Evolutionary conservation across 1,140 invertebrate species (phyloP), one percentile per base, ranked within the genome.

Genomic region (Drosophila littoralis): DNA sequence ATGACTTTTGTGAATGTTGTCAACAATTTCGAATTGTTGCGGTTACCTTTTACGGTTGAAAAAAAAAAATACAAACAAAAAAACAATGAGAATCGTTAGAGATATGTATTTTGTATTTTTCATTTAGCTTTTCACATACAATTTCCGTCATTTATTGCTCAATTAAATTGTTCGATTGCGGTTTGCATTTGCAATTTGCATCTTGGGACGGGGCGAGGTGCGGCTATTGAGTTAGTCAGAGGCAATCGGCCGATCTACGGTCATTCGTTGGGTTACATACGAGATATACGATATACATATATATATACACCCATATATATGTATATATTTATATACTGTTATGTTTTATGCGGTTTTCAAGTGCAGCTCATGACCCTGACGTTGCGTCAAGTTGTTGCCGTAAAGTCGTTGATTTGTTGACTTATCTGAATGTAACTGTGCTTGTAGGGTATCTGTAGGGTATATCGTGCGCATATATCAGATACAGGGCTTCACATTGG

Each of bases 61-160:
- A 28, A 28, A 28, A 4, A 5, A 22, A 22, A 1, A 17, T 1
- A 17, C 22, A 57, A 28, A 57, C 40, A 35, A 61, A 50, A 50
- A 63, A 43, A 22, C 35, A 45, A 17, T 54, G 43, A 71, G 52
- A 48, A 54, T 65, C 28, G 63, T 71, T 65, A 58, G 67, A 46
- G 46, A 48, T n/a, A n/a, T 50, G 70, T 10, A 64, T 15, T 33
- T 40, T 54, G 3, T 22, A 1, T 60, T 60, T 13, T 15, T 48
- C 13, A 22, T 48, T 40, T 57, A n/a, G 52, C 55, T 51, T 51
- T 61, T 43, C 12, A 60, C 54, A 69, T 63, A 45, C 51, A 64
- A 71, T 75, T 88, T 88, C 84, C 84, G 84, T 81, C 80, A 89
- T 89, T 84, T 88, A 89, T 83, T 86, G 64, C 73, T 88, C 80